phyloP scores from a whole-genome alignment of 2,797 vertebrate genomes.

The Fistularia tabacaria region DNA sequence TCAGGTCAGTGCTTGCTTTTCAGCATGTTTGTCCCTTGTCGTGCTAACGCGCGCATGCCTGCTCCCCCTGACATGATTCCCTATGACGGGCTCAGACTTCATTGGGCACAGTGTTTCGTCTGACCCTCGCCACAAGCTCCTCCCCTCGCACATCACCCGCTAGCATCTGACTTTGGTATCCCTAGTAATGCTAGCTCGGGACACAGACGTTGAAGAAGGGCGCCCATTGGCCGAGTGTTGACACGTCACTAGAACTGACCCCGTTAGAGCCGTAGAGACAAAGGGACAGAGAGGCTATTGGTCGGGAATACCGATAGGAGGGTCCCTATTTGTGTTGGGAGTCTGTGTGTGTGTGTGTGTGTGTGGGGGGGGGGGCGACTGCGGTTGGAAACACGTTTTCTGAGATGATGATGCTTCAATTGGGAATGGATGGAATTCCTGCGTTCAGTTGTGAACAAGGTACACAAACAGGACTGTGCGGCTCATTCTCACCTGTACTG shows the following conservation, averaged over 20 bases:
- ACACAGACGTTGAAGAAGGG: slow-evolving; percentile 29
- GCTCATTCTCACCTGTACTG: slow-evolving; percentile 5
- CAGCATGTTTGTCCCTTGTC: slow-evolving; percentile 18
- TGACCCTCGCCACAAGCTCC: slow-evolving; percentile 31
- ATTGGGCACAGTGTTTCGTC: slow-evolving; percentile 55
- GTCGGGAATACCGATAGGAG: slow-evolving; percentile 24
- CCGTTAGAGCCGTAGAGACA: slow-evolving; percentile 53
- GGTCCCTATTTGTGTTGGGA: background rate
- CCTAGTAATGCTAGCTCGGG: slow-evolving; percentile 33
- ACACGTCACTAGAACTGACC: slow-evolving; percentile 54
- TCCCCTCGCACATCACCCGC: slow-evolving; percentile 55
- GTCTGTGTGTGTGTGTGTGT: slow-evolving; percentile 11
- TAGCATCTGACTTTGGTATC: slow-evolving; percentile 24
- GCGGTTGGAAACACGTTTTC: background rate
- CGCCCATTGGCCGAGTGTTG: slow-evolving; percentile 59
- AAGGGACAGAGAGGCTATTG: slow-evolving; percentile 34
- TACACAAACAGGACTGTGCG: background rate
- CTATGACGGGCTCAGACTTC: slow-evolving; percentile 58
- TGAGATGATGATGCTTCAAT: background rate
- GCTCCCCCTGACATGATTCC: slow-evolving; percentile 66
- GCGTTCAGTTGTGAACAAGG: slow-evolving; percentile 23
- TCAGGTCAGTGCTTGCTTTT: slow-evolving; percentile 2
- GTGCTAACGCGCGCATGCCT: slow-evolving; percentile 31
- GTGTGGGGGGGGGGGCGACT: background rate
- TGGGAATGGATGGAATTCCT: slow-evolving; percentile 8